These are phyloP conservation scores for Saccopteryx bilineata DNA, from an alignment of 2,113 vertebrate genomes.

Conservation along the genomic window DNA sequence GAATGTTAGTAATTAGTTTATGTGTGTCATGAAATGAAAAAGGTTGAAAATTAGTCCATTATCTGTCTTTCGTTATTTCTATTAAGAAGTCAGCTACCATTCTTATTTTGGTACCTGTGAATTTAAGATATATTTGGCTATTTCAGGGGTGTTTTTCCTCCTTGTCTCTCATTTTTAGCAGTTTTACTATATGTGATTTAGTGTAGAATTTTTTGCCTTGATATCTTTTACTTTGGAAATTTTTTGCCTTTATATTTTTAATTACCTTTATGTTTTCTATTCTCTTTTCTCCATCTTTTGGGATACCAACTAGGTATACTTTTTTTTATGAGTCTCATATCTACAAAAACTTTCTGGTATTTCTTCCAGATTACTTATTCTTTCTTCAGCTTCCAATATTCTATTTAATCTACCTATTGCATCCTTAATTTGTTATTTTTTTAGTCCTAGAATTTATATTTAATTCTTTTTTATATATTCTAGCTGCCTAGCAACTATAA, in stretches of 20 bases:
- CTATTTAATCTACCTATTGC: neutral
- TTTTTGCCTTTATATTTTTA: constrained; percentile 1
- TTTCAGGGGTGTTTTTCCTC: neutral
- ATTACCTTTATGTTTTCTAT: neutral
- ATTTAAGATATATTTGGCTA: neutral
- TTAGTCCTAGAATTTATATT: neutral
- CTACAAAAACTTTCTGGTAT: neutral
- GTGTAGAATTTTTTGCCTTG: neutral
- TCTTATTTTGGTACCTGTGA: constrained; percentile 5
- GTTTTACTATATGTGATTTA: neutral
- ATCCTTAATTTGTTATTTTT: constrained; percentile 12
- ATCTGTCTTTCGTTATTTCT: constrained; percentile 11
- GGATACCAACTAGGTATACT: neutral
- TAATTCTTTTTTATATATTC: neutral
- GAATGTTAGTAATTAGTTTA: neutral
- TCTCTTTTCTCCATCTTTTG: neutral
- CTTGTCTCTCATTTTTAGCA: neutral
- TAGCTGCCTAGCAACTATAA: neutral
- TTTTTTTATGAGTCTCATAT: neutral
- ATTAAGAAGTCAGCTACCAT: neutral
- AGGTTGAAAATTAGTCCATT: neutral
- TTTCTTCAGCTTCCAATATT: neutral
- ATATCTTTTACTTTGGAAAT: constrained; percentile 16
- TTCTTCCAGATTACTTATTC: neutral
- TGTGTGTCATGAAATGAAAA: neutral